Percentiles rank a stretch among this genome's conserved stretches.
Conservation (phyloP, 2,113 vertebrate genomes). For the Bos taurus region DNA sequence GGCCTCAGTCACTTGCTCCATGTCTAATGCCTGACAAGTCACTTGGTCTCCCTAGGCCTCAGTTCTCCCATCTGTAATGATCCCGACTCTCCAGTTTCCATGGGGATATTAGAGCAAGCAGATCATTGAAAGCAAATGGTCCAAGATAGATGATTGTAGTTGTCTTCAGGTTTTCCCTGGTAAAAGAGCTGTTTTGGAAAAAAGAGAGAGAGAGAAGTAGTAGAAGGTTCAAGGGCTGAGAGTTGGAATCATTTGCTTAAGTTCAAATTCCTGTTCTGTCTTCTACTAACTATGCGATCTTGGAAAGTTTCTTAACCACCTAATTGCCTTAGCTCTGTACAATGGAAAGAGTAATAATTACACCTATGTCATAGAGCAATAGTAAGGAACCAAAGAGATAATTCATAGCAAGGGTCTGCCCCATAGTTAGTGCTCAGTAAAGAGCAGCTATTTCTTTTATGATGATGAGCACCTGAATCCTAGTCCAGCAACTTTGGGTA, state of each 20-base stretch:
- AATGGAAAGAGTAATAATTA: too few species aligned
- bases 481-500: background rate
- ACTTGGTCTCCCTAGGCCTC: background rate
- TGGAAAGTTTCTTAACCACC: conserved; percentile 14
- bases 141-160: background rate
- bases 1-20: background rate
- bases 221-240: background rate
- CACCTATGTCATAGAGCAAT: too few species aligned
- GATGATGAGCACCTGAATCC: background rate
- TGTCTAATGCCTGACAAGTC: background rate
- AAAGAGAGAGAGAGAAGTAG: background rate
- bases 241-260: background rate
- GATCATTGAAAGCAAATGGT: background rate
- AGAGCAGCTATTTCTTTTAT: background rate
- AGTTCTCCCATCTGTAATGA: background rate
- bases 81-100: background rate
- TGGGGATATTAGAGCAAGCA: background rate
- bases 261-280: background rate
- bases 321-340: background rate
- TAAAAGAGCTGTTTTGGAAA: background rate
- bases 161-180: background rate
- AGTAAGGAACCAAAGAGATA: too few species aligned
- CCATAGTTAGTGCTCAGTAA: background rate
- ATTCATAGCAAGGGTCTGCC: too few species aligned
- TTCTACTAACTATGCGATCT: background rate